phyloP scores from a whole-genome alignment of 2,888 invertebrate genomes.

The Caenorhabditis sp. region DNA sequence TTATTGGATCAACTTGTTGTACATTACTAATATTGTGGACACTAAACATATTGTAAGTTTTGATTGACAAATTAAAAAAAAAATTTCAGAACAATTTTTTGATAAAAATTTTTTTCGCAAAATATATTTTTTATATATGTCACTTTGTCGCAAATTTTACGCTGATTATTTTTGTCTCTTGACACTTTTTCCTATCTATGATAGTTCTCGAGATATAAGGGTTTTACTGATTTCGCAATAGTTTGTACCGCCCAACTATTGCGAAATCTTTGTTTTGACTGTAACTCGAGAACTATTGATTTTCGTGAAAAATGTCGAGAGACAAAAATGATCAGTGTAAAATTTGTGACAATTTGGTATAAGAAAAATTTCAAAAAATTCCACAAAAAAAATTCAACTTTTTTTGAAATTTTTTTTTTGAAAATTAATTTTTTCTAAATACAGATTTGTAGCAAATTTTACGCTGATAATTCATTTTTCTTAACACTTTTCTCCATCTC shows the following conservation, averaged over 20 bases:
- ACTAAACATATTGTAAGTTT: slow-evolving; percentile 63
- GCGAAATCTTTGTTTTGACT: too few species aligned
- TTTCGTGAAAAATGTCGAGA: too few species aligned
- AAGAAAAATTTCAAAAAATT: too few species aligned
- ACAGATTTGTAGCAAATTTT: not conserved
- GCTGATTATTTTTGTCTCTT: not conserved
- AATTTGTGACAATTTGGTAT: too few species aligned
- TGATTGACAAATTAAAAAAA: not conserved
- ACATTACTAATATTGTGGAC: slow-evolving; percentile 71
- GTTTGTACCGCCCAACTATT: too few species aligned
- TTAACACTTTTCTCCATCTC: not conserved
- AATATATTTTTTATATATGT: not conserved
- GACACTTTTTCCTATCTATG: not conserved
- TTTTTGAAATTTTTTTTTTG: not conserved
- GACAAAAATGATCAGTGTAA: too few species aligned
- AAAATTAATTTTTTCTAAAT: not conserved
- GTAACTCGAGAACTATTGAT: too few species aligned
- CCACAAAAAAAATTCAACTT: not conserved
- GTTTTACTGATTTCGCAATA: too few species aligned
- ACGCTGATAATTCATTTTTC: too few species aligned
- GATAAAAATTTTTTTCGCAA: not conserved
- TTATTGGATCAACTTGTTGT: slow-evolving; percentile 74
- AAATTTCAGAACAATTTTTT: not conserved
- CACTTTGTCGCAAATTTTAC: not conserved
- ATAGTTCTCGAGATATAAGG: not conserved